Base-by-base conservation (phyloP, 2,797 vertebrate genomes). In the Glossophaga mutica region DNA sequence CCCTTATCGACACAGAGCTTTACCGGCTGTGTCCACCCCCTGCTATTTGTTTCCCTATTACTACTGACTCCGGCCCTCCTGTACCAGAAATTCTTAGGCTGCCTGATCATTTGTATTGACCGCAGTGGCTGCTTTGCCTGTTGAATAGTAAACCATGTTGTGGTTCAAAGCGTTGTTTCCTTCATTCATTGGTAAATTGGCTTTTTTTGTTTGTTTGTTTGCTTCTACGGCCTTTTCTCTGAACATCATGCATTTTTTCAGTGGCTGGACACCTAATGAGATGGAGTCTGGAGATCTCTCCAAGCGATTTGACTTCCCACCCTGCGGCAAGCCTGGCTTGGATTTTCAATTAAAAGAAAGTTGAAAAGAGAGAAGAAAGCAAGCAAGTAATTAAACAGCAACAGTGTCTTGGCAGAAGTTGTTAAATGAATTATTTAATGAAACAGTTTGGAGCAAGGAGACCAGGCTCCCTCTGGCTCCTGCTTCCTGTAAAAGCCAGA, bases 341-440 rank as follows among this genome's bases (percentile, higher is more conserved):
- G 81, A 88, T 96, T 96, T 97, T 97, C 97, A 96, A 96, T 97
- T 96, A 96, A 95, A 95, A 95, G 77, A 67, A 96, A 94, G 91
- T 90, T 95, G 65, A 96, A 96, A 96, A 96, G 92, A 94, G 44
- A 81, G 70, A 95, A 97, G 93, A 92, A 97, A 97, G 78, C 44
- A 94, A 79, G 67, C 84, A 90, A 92, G 62, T 93, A 91, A 96
- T 96, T 96, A 97, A 96, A 77, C 65, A 96, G 87, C 81, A 90
- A 77, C 73, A 85, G 84, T 87, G 79, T 78, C 95, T 93, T 94
- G 95, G 91, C 92, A 91, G 87, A 92, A 95, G 74, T 85, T 67
- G 88, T 94, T 84, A 89, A 94, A 96, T 95, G 94, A 96, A 96
- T 97, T 96, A 94, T 96, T 95, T 96, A 97, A 90, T 52, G 83